These are phyloP conservation scores for Taeniopygia guttata DNA, from an alignment of 2,797 vertebrate species.

Conservation along the genomic window DNA sequence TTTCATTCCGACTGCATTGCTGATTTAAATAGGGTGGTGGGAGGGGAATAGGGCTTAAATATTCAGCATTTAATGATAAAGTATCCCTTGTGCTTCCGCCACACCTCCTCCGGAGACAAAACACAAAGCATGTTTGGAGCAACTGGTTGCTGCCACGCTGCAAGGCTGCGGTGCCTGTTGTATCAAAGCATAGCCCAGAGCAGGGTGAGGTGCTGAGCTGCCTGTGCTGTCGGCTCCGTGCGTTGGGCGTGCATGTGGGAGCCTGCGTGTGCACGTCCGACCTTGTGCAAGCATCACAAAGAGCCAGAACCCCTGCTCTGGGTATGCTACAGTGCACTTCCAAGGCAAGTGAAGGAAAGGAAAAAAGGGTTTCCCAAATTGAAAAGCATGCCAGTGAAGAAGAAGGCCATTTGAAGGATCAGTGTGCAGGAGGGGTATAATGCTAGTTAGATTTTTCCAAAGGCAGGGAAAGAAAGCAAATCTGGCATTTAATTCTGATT, in stretches of 20 bases:
- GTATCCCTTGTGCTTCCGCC: not conserved
- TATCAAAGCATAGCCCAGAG: conserved; percentile 5
- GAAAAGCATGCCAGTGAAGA: not conserved
- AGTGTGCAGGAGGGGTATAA: not conserved
- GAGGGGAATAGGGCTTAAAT: conserved; percentile 22
- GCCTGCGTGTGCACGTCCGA: not conserved
- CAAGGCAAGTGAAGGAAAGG: not conserved
- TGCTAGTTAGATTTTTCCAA: not conserved
- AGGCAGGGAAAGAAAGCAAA: not conserved
- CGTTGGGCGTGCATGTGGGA: not conserved
- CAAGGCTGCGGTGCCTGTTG: not conserved
- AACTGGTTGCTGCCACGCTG: not conserved
- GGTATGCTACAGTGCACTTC: not conserved
- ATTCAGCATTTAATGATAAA: conserved; percentile 56
- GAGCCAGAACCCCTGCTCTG: not conserved
- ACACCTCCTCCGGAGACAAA: conserved; percentile 39
- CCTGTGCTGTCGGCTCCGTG: not conserved
- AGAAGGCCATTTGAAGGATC: not conserved
- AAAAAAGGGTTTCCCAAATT: not conserved
- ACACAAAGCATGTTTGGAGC: not conserved
- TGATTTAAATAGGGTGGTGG: conserved; percentile 39
- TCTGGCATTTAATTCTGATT: conserved; percentile 4
- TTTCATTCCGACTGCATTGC: conserved; percentile 49
- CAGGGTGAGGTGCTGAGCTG: not conserved
- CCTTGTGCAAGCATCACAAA: not conserved